Percentiles rank a stretch among this genome's conserved stretches.
phyloP scores from a whole-genome alignment of 2,888 invertebrate genomes.

The Euspilapteryx auroguttella region DNA sequence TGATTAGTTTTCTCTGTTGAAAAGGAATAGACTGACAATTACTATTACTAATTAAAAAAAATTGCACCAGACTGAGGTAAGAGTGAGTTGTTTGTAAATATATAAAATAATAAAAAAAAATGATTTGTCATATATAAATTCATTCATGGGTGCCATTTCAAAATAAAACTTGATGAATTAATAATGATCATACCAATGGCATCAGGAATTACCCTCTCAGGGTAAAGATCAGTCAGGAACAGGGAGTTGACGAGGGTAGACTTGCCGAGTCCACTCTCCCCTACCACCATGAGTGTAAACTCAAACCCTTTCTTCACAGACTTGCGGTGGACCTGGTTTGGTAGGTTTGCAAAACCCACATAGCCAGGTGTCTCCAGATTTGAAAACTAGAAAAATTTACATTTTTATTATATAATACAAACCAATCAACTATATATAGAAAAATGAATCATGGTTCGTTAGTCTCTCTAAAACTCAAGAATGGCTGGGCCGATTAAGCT shows the following conservation, averaged over 20 bases:
- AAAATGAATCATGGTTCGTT: too few species aligned
- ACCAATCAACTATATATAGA: too few species aligned
- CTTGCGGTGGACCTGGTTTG: conserved; percentile 95
- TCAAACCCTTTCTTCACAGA: conserved; percentile 98
- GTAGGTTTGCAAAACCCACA: conserved; percentile 92
- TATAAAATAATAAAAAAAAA: too few species aligned
- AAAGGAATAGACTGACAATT: conserved; percentile 1
- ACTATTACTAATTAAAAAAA: too few species aligned
- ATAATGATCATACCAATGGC: conserved; percentile 88
- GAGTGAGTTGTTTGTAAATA: too few species aligned
- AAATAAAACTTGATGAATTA: too few species aligned
- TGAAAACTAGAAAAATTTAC: conserved; percentile 72
- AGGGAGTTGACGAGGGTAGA: conserved; percentile 94
- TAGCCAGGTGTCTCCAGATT: conserved; percentile 86
- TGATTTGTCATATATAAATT: too few species aligned
- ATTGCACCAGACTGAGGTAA: too few species aligned
- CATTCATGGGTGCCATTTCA: too few species aligned
- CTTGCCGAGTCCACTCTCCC: conserved; percentile 90
- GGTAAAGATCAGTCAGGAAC: conserved; percentile 93
- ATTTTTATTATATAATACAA: too few species aligned
- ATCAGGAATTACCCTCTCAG: conserved; percentile 86
- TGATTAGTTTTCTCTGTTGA: conserved; percentile 83
- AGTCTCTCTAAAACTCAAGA: too few species aligned
- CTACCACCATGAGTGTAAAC: conserved; percentile 96
- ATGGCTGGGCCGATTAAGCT: too few species aligned